These are phyloP conservation scores for Silurus meridionalis DNA, from an alignment of 2,113 vertebrate genomes.

Conservation along the genomic window DNA sequence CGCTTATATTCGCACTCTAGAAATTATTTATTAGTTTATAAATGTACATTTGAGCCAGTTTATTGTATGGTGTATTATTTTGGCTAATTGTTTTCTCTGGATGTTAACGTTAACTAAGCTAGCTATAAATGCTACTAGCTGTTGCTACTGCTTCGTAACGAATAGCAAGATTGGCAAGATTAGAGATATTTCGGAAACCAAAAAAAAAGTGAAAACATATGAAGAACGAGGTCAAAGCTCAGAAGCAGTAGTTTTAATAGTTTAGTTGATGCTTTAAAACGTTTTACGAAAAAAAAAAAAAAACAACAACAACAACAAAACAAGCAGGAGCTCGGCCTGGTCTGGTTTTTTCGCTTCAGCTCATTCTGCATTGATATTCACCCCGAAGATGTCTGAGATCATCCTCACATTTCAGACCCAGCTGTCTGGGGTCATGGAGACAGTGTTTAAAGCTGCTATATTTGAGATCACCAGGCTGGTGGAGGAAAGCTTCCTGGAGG, in stretches of 20 bases:
- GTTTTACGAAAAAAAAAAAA: neutral
- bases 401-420: conserved; percentile 74
- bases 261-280: neutral
- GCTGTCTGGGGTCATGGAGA: conserved; percentile 77
- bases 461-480: conserved; percentile 76
- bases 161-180: neutral
- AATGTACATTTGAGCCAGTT: neutral
- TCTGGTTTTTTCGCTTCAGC: neutral
- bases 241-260: neutral
- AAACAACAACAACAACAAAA: neutral
- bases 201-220: neutral
- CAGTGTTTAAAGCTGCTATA: conserved; percentile 78
- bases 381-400: conserved; percentile 64
- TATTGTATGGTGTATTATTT: neutral
- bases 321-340: neutral
- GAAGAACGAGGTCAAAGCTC: neutral
- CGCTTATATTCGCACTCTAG: neutral
- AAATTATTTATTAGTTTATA: neutral
- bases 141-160: neutral
- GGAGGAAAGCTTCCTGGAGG: conserved; percentile 74
- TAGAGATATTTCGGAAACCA: neutral
- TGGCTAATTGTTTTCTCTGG: neutral
- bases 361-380: neutral
- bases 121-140: neutral
- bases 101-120: conserved; percentile 17